phyloP scores from a whole-genome alignment of 2,888 invertebrate genomes.

The Sarcophaga subvicina region DNA sequence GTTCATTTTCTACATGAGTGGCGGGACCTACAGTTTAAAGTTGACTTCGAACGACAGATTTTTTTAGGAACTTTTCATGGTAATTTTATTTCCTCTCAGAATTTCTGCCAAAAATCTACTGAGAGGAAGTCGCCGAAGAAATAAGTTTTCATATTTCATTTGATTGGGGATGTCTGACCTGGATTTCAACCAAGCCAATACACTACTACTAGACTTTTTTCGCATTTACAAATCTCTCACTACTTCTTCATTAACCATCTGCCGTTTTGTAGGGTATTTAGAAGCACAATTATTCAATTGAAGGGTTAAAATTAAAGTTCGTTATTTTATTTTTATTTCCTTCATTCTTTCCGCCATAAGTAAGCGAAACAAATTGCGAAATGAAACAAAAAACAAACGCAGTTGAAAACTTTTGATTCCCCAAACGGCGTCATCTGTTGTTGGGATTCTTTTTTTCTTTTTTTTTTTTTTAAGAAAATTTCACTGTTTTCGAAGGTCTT shows the following conservation, averaged over 20 bases:
- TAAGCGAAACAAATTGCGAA: conserved; percentile 45
- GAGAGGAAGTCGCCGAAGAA: too few species aligned
- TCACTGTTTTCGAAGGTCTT: conserved; percentile 6
- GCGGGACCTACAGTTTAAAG: too few species aligned
- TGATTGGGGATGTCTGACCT: too few species aligned
- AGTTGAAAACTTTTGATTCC: conserved; percentile 67
- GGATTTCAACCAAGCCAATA: too few species aligned
- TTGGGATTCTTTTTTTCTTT: conserved; percentile 45
- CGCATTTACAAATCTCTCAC: neutral
- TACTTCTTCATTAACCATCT: neutral
- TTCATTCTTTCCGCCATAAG: conserved; percentile 46
- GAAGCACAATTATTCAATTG: conserved; percentile 46
- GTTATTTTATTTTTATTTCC: conserved; percentile 17
- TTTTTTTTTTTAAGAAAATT: conserved; percentile 54
- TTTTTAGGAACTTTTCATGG: too few species aligned
- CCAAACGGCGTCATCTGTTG: conserved; percentile 66
- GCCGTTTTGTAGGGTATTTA: neutral
- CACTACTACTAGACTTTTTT: neutral
- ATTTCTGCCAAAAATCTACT: too few species aligned
- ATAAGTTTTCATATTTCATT: too few species aligned
- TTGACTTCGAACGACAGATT: too few species aligned
- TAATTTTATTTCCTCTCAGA: too few species aligned
- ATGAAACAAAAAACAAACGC: conserved; percentile 34
- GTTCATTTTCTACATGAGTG: too few species aligned
- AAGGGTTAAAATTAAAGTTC: conserved; percentile 58